A percentile compares a stretch with the other conserved stretches of the same genome.
phyloP scores from a whole-genome alignment of 2,113 vertebrate species.

The Melanerpes formicivorus region DNA sequence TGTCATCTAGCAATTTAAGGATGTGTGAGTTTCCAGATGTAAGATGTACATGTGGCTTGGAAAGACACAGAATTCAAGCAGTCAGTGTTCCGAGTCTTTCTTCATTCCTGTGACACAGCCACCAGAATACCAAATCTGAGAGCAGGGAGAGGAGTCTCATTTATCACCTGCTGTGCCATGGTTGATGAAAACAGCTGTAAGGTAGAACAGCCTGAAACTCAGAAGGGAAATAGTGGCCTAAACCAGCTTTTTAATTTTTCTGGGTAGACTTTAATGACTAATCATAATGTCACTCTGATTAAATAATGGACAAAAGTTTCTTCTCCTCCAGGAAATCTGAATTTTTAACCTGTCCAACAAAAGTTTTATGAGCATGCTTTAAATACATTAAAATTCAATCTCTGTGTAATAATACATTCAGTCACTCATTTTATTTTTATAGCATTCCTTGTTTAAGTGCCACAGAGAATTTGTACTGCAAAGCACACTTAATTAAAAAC shows the following conservation, averaged over 20 bases:
- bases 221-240: background rate
- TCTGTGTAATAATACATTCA: conserved; percentile 26
- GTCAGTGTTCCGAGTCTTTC: background rate
- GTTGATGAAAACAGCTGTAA: background rate
- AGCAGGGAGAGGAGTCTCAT: background rate
- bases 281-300: conserved; percentile 3
- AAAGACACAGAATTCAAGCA: conserved; percentile 51
- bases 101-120: conserved; percentile 27
- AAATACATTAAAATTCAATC: conserved; percentile 43
- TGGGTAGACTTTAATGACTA: background rate
- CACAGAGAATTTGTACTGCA: conserved; percentile 6
- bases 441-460: background rate
- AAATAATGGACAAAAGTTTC: conserved; percentile 24
- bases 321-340: conserved; percentile 38
- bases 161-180: background rate
- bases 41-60: background rate
- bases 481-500: conserved; percentile 63
- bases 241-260: background rate
- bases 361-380: conserved; percentile 51
- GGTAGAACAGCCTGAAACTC: conserved; percentile 9
- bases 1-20: conserved; percentile 8
- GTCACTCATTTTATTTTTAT: conserved; percentile 48
- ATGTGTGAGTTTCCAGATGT: conserved; percentile 39
- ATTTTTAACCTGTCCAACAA: conserved; percentile 20
- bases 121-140: conserved; percentile 14